Base-by-base conservation (phyloP, 2,888 invertebrate genomes). In the Nasonia oneida region DNA sequence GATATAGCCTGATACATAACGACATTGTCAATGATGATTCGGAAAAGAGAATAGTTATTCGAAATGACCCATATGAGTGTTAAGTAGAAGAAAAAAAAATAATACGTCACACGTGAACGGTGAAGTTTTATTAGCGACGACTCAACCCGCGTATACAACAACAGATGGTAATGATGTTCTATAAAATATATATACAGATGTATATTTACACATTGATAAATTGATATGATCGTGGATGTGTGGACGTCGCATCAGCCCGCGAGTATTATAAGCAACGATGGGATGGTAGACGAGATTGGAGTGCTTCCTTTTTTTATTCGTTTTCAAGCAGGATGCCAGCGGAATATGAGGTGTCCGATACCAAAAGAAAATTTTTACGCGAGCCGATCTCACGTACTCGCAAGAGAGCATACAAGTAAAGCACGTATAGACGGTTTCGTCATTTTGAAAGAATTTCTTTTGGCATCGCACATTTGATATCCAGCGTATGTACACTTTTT, bases 41-140 rank as follows among this genome's bases (percentile, higher is more conserved):
- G 23, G 76, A 42, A 73, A 71, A 75, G 53, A 61, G 47, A 61
- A 33, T 37, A 37, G 33, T 33, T n/a, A 76, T 53, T 37, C 37
- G 37, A 42, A 73, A 73, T 67, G 70, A 77, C 83, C 77, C 81
- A 67, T 37, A 53, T 81, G 71, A 53, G 76, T 70, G 67, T 29
- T 47, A 67, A 73, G 61, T 57, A 64, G 23, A 71, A 71, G 57
- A 79, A 78, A 14, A 33, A 23, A 74, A 57, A 82, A 33, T 57
- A 82, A 33, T 57, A 50, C 70, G 79, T 74, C 73, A 42, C 73
- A 73, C 73, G n/a, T 64, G 80, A 37, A 4, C 37, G 4, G 3
- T 37, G 37, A 83, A 29, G 77, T 61, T 73, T 70, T 33, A 82
- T 85, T 85, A 86, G 83, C 83, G 83, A 77, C 76, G 83, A 73